phyloP scores from a whole-genome alignment of 2,888 invertebrate genomes.

The Exocentrus adspersus region DNA sequence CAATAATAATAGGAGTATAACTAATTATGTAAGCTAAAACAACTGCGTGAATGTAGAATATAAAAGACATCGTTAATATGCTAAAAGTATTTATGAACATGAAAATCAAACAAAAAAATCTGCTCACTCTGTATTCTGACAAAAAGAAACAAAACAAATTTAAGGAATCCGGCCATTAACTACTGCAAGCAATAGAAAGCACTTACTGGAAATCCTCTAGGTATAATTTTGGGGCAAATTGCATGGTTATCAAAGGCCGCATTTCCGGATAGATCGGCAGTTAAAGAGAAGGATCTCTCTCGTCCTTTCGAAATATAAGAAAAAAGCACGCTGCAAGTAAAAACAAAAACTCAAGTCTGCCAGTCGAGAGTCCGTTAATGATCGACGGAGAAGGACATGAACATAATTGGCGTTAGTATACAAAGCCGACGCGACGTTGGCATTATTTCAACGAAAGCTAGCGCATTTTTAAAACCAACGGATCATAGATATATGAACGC shows the following conservation, averaged over 20 bases:
- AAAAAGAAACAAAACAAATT: conserved; percentile 7
- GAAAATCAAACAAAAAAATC: no score
- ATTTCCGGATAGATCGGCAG: conserved; percentile 1
- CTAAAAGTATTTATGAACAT: no score
- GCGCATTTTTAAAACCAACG: no score
- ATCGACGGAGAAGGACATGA: conserved; percentile 50
- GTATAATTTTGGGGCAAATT: conserved; percentile 23
- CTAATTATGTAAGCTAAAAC: no score
- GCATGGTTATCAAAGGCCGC: conserved; percentile 14
- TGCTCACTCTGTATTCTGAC: no score
- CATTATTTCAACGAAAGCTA: no score
- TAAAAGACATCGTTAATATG: no score
- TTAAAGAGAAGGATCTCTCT: conserved; percentile 15
- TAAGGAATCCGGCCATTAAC: conserved; percentile 12
- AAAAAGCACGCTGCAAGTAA: conserved; percentile 30
- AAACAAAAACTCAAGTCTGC: conserved; percentile 44
- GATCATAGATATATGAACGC: no score
- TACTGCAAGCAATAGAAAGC: conserved; percentile 12
- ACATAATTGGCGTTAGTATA: conserved; percentile 54
- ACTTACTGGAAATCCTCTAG: conserved; percentile 18
- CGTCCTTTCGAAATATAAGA: conserved; percentile 10
- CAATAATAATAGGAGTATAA: no score
- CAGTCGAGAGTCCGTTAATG: conserved; percentile 50
- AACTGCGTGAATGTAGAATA: no score
- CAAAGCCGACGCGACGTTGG: conserved; percentile 6